A percentile compares a stretch with the other conserved stretches of the same genome.
Conservation (phyloP, 2,888 invertebrate genomes). For the Carpatolechia fugitivella region DNA sequence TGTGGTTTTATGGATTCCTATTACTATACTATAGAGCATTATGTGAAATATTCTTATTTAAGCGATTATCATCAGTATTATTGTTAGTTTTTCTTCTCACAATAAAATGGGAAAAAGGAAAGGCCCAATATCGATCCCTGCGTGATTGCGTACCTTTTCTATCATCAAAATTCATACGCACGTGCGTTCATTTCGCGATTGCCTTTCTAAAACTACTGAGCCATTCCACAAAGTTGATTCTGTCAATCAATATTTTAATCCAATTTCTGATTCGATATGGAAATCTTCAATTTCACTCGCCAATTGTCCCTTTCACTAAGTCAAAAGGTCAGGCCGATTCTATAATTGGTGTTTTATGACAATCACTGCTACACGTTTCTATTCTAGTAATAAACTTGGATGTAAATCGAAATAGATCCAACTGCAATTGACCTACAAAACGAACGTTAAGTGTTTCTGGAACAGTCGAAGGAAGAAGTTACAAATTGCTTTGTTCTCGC, state of each 20-base stretch:
- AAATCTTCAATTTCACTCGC: conserved; percentile 10
- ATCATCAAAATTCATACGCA: neutral
- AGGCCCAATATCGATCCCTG: neutral
- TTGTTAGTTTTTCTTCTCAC: neutral
- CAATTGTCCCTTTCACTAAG: conserved; percentile 12
- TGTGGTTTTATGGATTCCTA: neutral
- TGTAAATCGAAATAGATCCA: neutral
- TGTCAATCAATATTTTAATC: conserved; percentile 3
- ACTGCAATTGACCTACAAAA: neutral
- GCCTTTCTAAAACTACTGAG: neutral
- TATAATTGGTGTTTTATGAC: conserved; percentile 8
- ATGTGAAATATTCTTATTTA: neutral
- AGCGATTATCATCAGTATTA: too few relatives aligned
- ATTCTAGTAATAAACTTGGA: neutral
- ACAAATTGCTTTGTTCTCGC: too few relatives aligned
- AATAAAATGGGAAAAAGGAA: neutral
- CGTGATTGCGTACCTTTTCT: neutral
- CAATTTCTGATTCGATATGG: neutral
- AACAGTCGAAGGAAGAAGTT: too few relatives aligned
- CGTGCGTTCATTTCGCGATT: neutral
- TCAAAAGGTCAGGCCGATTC: conserved; percentile 3
- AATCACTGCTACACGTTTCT: neutral
- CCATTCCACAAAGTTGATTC: neutral
- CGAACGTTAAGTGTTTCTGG: neutral
- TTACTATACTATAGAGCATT: too few relatives aligned